Evolutionary conservation across 2,797 vertebrate genomes (phyloP).

Genomic region (Percopsis omiscomaycus): DNA sequence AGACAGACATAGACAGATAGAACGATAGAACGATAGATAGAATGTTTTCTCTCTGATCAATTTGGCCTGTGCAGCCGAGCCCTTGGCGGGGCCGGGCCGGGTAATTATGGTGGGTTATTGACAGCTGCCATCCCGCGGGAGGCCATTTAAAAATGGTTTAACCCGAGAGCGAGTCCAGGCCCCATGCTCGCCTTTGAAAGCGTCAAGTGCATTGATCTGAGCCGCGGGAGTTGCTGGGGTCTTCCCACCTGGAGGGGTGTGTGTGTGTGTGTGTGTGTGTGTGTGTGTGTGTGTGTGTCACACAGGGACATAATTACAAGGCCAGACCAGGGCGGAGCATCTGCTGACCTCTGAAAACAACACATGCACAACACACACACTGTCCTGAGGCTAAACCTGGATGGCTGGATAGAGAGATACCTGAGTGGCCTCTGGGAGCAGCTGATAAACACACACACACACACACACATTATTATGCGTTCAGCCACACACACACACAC

Average conservation of each 20-base stretch:
- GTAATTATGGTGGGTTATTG: constrained; percentile 93
- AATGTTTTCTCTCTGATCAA: constrained; percentile 75
- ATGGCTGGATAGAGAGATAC: constrained; percentile 52
- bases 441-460: constrained; percentile 46
- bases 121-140: constrained; percentile 86
- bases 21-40: not conserved
- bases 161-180: constrained; percentile 86
- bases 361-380: constrained; percentile 47
- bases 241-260: constrained; percentile 80
- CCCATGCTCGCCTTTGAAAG: constrained; percentile 85
- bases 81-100: constrained; percentile 77
- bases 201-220: constrained; percentile 90
- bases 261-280: constrained; percentile 26
- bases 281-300: constrained; percentile 43
- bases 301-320: constrained; percentile 77
- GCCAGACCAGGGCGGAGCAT: constrained; percentile 61
- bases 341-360: constrained; percentile 65
- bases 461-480: not conserved
- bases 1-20: not conserved
- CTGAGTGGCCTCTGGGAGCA: constrained; percentile 57
- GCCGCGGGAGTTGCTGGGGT: constrained; percentile 84
- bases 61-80: constrained; percentile 75
- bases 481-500: not conserved
- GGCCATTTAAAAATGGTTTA: constrained; percentile 93
- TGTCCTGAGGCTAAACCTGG: constrained; percentile 69